Evolutionary conservation across 1,140 invertebrate species (phyloP), one percentile per base, ranked within the genome.

Genomic region (Drosophila littoralis): DNA sequence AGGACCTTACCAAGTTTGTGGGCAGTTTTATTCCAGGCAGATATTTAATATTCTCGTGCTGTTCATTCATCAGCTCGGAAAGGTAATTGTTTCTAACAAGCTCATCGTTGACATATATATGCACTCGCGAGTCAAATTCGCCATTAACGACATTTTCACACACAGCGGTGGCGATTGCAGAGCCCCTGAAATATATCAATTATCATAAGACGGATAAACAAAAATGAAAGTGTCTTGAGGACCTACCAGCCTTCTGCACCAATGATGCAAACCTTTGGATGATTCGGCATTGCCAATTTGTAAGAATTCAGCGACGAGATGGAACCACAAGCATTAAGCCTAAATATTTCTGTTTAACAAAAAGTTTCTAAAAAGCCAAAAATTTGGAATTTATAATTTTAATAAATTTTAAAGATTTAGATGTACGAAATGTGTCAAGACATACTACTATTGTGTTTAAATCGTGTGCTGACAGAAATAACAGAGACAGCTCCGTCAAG

Each of bases 171-270:
- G 84, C 75, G 48, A 89, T 78, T 7, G 84, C 84, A 50, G 84
- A 73, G n/a, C 80, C 85, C 85, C 84, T 88, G 22, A 46, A 61
- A 61, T 4, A 40, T 8, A 64, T 5, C 6, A 66, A 12, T 46
- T 1, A n/a, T 43, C 4, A 55, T 5, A 46, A 12, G 9, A 28
- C 33, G 2, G n/a, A 9, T 50, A 33, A 32, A 5, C 7, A 8
- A 7, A 10, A 13, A 8, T 36, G 22, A 42, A 1, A 36, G 13
- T 6, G 22, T 13, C 4, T 17, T 7, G n/a, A 43, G 1, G 0
- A 83, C 84, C 15, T 75, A 88, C 84, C 84, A 89, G 64, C 64
- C 43, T 50, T 89, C 80, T 7, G 84, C 81, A 7, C 84, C 84
- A 51, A 89, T 79, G 12, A 89, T 89, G 75, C 84, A 89, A 43